Conservation (phyloP, 2,113 vertebrate species). For the Choloepus hoffmanni region DNA sequence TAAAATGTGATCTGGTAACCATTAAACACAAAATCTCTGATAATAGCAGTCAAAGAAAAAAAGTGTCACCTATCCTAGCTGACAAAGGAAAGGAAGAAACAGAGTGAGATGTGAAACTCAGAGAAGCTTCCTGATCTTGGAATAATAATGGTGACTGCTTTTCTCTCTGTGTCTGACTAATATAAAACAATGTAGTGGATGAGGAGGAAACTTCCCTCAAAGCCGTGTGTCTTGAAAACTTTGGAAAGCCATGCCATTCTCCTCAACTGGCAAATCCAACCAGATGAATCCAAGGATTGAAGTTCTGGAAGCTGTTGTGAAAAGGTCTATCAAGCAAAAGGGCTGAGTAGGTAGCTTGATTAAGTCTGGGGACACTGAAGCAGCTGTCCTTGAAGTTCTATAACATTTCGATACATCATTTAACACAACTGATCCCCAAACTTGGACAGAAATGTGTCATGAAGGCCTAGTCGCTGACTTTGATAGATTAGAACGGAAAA, state of each 20-base stretch:
- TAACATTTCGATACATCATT: background rate
- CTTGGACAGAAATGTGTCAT: background rate
- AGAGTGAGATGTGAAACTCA: background rate
- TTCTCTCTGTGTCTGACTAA: background rate
- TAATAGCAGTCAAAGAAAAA: slow-evolving; percentile 10
- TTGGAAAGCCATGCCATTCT: background rate
- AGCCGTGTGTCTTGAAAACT: background rate
- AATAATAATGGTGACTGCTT: background rate
- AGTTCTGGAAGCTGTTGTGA: background rate
- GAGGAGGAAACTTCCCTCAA: background rate
- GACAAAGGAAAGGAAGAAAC: slow-evolving; percentile 31
- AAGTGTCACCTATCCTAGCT: background rate
- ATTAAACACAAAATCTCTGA: slow-evolving; percentile 66
- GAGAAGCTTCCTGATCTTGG: slow-evolving; percentile 4
- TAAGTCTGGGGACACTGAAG: background rate
- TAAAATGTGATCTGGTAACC: slow-evolving; percentile 60
- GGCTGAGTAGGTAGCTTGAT: background rate
- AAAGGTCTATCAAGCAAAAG: background rate
- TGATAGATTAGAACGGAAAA: background rate
- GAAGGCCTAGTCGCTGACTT: background rate
- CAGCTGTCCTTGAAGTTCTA: background rate
- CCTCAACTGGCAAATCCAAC: background rate
- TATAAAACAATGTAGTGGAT: background rate
- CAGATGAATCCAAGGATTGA: background rate
- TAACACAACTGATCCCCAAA: background rate